Conservation (phyloP, 2,888 invertebrate genomes). For the Linnaemya tessellans region DNA sequence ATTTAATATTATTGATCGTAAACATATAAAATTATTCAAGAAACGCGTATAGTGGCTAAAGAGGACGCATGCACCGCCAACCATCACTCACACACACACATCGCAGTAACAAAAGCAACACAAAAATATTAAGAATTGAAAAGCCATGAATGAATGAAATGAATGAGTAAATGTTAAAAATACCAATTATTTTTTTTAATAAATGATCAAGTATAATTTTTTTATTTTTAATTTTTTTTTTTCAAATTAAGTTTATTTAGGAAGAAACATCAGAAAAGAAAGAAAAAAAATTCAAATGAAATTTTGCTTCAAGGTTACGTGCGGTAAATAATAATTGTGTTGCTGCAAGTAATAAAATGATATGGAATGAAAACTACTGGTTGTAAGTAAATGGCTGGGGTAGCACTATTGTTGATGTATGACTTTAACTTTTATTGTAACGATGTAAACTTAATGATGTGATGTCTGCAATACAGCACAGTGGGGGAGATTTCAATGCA, state of each 20-base stretch:
- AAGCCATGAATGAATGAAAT: slow-evolving; percentile 33
- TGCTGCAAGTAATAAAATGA: slow-evolving; percentile 25
- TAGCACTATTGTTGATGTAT: background rate
- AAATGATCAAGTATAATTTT: background rate
- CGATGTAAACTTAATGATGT: slow-evolving; percentile 39
- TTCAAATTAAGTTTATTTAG: slow-evolving; percentile 12
- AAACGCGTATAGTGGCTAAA: slow-evolving; percentile 36
- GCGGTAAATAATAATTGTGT: slow-evolving; percentile 69
- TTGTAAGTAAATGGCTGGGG: slow-evolving; percentile 10
- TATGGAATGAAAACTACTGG: slow-evolving; percentile 1
- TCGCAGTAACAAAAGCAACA: slow-evolving; percentile 2
- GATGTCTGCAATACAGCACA: slow-evolving; percentile 36
- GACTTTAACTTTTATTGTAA: slow-evolving; percentile 9
- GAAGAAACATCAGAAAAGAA: slow-evolving; percentile 37
- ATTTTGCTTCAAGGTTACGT: slow-evolving; percentile 69
- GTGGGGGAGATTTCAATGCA: background rate
- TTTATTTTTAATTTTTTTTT: slow-evolving; percentile 8
- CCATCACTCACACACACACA: background rate
- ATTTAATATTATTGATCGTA: slow-evolving; percentile 27
- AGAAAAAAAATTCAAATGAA: slow-evolving; percentile 59
- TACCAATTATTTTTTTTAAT: slow-evolving; percentile 41
- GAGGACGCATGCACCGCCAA: background rate
- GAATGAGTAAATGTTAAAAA: slow-evolving; percentile 21
- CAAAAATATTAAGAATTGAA: slow-evolving; percentile 11
- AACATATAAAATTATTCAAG: slow-evolving; percentile 33